A percentile compares a stretch with the other conserved stretches of the same genome.
Evolutionary conservation across 2,797 vertebrate species (phyloP).

Genomic region (Coilia nasus): DNA sequence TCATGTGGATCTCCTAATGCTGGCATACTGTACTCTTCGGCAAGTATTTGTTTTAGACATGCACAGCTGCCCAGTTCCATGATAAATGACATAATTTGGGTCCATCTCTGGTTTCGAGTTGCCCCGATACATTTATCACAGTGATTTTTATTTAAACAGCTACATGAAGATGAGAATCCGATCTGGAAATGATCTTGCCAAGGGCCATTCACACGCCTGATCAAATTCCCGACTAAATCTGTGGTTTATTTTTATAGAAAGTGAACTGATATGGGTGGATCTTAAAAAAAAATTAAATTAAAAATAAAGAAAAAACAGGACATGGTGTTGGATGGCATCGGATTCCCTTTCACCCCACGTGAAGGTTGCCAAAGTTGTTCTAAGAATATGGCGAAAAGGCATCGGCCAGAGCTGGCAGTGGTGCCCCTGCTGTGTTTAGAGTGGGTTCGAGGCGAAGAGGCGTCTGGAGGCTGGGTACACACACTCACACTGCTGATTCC

Average conservation of each 20-base stretch:
- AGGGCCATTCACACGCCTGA: conserved; percentile 1
- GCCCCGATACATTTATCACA: not conserved
- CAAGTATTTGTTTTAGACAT: not conserved
- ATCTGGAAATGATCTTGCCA: conserved; percentile 10
- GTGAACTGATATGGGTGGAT: not conserved
- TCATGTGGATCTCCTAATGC: not conserved
- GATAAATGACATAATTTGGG: not conserved
- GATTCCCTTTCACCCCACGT: not conserved
- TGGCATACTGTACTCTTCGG: not conserved
- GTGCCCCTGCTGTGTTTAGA: not conserved
- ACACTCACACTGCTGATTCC: conserved; percentile 97
- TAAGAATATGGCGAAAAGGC: conserved; percentile 13
- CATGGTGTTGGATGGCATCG: not conserved
- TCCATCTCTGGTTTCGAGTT: not conserved
- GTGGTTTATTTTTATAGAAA: conserved; percentile 37
- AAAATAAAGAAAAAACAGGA: not conserved
- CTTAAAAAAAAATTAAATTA: not conserved
- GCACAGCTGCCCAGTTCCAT: conserved; percentile 3
- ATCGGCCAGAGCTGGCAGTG: not conserved
- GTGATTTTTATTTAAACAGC: conserved; percentile 17
- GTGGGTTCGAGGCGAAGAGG: not conserved
- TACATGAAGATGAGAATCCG: not conserved
- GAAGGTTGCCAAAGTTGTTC: not conserved
- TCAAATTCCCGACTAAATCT: conserved; percentile 28
- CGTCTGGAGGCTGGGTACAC: conserved; percentile 56